Evolutionary conservation across 2,888 invertebrate genomes (phyloP).

Genomic region (Cecidostiba fungosa): DNA sequence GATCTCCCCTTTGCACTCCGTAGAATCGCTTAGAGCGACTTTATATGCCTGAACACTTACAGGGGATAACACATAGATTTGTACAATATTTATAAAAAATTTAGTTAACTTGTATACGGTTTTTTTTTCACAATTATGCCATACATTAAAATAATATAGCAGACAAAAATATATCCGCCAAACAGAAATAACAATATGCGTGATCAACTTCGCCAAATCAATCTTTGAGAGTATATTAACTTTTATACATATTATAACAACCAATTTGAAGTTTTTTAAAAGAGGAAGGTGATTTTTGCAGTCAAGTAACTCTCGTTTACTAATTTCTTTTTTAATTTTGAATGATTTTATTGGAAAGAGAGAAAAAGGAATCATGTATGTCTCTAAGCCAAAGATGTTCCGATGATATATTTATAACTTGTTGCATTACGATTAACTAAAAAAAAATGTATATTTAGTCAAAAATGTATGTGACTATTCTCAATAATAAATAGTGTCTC

Average conservation of each 20-base stretch:
- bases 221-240: conserved; percentile 41
- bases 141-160: conserved; percentile 36
- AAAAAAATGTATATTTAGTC: conserved; percentile 74
- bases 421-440: conserved; percentile 71
- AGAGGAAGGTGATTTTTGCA: not conserved
- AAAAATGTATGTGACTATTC: conserved; percentile 74
- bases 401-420: conserved; percentile 73
- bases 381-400: conserved; percentile 77
- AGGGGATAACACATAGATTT: conserved; percentile 48
- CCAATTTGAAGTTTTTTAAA: conserved; percentile 1
- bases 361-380: conserved; percentile 65
- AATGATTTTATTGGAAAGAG: conserved; percentile 64
- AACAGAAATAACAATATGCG: conserved; percentile 20
- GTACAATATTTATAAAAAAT: conserved; percentile 50
- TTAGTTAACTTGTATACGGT: conserved; percentile 38
- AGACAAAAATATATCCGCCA: conserved; percentile 11
- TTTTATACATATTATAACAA: conserved; percentile 22
- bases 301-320: not conserved
- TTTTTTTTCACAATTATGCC: conserved; percentile 35
- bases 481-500: conserved; percentile 69
- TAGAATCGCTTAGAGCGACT: conserved; percentile 46
- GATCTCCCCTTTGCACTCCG: conserved; percentile 33
- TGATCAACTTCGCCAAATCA: conserved; percentile 44
- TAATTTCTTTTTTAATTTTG: not conserved
- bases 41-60: conserved; percentile 48